A percentile compares a stretch with the other conserved stretches of the same genome.
These are phyloP conservation scores for Dynastes maya DNA, from an alignment of 2,888 invertebrate genomes.

Conservation along the genomic window DNA sequence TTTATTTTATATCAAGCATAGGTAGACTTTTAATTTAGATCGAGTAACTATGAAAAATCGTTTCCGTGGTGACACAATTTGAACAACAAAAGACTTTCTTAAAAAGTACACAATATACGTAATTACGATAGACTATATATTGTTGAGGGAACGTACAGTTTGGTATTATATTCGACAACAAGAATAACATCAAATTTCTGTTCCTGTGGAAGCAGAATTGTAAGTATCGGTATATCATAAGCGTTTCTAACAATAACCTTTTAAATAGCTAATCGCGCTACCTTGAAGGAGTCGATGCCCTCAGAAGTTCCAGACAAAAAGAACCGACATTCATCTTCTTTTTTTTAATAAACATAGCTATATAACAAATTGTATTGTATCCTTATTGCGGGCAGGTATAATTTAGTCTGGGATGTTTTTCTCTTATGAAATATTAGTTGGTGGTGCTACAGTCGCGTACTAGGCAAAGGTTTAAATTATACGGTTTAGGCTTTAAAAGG, in stretches of 20 bases:
- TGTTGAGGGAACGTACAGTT: no score
- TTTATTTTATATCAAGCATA: no score
- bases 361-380: conserved; percentile 36
- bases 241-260: conserved; percentile 31
- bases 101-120: no score
- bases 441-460: conserved; percentile 26
- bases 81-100: no score
- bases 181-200: conserved; percentile 16
- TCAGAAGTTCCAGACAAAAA: conserved; percentile 43
- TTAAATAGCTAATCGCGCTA: conserved; percentile 40
- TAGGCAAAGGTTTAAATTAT: conserved; percentile 49
- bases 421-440: conserved; percentile 42
- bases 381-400: conserved; percentile 46
- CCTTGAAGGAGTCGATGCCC: conserved; percentile 45
- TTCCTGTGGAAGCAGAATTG: conserved; percentile 9
- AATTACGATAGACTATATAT: no score
- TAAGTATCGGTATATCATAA: conserved; percentile 1
- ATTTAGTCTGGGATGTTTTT: conserved; percentile 37
- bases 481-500: conserved; percentile 40
- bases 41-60: no score
- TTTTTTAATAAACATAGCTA: conserved; percentile 29
- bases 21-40: no score
- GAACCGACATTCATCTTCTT: conserved; percentile 36
- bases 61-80: no score
- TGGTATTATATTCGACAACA: background rate